Evolutionary conservation across 2,113 vertebrate species (phyloP).

Genomic region (Clupea harengus): DNA sequence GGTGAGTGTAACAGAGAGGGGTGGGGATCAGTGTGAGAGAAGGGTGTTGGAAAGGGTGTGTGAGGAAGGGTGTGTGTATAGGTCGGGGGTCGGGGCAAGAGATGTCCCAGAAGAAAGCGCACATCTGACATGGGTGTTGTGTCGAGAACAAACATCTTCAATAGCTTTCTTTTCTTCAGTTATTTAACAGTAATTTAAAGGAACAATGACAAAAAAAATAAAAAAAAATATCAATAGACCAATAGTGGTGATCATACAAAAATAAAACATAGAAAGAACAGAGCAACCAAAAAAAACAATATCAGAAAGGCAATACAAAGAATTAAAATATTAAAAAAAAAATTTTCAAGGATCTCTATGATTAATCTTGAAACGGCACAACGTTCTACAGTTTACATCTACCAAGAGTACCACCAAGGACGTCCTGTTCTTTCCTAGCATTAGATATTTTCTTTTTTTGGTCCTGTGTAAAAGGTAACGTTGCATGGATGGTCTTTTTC

Average conservation of each 20-base stretch:
- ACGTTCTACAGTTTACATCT: slow-evolving; percentile 45
- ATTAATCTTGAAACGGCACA: slow-evolving; percentile 49
- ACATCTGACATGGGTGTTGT: not conserved
- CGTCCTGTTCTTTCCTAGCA: slow-evolving; percentile 31
- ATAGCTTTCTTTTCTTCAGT: not conserved
- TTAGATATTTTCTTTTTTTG: slow-evolving; percentile 57
- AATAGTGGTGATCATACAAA: slow-evolving; percentile 17
- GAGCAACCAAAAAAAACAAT: slow-evolving; percentile 36
- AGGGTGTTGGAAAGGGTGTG: slow-evolving; percentile 4
- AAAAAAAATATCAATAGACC: slow-evolving; percentile 54
- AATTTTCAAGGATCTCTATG: slow-evolving; percentile 40
- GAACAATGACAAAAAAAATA: slow-evolving; percentile 47
- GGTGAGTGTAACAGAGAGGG: not conserved
- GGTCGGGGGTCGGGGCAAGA: not conserved
- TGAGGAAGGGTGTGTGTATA: not conserved
- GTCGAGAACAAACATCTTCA: not conserved
- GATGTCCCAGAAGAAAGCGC: not conserved
- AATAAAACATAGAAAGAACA: slow-evolving; percentile 23
- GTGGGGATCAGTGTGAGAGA: not conserved
- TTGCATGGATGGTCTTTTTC: slow-evolving; percentile 25
- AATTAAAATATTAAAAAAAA: slow-evolving; percentile 10
- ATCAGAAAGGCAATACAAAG: slow-evolving; percentile 56
- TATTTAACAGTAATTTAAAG: not conserved
- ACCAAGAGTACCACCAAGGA: slow-evolving; percentile 52
- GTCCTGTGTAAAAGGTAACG: slow-evolving; percentile 58